A percentile compares a stretch with the other conserved stretches of the same genome.
These are phyloP conservation scores for Agonopterix arenella DNA, from an alignment of 2,888 invertebrate genomes.

Conservation along the genomic window DNA sequence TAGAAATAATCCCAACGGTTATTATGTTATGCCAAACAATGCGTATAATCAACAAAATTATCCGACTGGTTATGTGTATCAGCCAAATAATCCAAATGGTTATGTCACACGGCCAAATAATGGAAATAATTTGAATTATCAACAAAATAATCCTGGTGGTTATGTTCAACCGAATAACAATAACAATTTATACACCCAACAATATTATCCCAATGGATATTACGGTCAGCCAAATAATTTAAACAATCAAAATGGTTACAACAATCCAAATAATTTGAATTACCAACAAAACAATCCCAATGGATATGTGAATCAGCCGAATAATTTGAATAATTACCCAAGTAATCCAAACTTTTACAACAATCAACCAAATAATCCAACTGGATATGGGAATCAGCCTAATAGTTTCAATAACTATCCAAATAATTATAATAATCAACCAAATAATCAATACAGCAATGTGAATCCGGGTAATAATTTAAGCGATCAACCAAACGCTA, in stretches of 20 bases:
- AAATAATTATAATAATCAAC: constrained; percentile 3
- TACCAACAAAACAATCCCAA: not conserved
- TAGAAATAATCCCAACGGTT: too few relatives aligned
- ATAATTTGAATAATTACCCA: too few relatives aligned
- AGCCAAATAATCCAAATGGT: not conserved
- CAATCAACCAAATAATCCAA: not conserved
- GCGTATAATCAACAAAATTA: too few relatives aligned
- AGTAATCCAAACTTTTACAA: not conserved
- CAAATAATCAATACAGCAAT: not conserved
- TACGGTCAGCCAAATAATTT: not conserved
- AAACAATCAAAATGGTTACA: not conserved
- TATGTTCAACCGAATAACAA: not conserved
- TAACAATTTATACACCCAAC: too few relatives aligned
- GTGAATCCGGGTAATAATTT: not conserved
- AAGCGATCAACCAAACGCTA: too few relatives aligned
- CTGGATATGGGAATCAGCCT: not conserved
- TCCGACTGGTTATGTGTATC: not conserved
- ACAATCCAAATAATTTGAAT: constrained; percentile 1
- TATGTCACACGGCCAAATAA: too few relatives aligned
- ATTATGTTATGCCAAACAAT: too few relatives aligned
- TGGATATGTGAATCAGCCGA: not conserved
- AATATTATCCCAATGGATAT: too few relatives aligned
- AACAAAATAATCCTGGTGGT: not conserved
- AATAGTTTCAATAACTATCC: constrained; percentile 1
- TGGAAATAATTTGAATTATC: not conserved